Percentiles rank a stretch among this genome's conserved stretches.
Conservation (phyloP, 2,113 vertebrate species). For the Perccottus glenii region DNA sequence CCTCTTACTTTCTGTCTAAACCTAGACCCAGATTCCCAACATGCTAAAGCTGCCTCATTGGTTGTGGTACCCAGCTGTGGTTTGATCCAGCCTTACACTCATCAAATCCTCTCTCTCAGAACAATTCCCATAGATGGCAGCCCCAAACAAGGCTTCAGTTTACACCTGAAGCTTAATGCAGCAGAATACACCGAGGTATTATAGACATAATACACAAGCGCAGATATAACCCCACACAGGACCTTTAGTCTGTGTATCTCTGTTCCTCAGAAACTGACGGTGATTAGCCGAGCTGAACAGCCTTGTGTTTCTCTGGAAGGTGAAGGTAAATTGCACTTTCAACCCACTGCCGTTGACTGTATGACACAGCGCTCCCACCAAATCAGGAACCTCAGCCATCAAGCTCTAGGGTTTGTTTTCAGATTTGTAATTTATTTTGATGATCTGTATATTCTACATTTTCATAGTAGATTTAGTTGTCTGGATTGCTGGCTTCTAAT, state of each 20-base stretch:
- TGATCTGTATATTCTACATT: background rate
- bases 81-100: conserved; percentile 78
- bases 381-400: conserved; percentile 83
- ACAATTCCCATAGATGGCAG: conserved; percentile 75
- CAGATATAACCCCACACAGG: background rate
- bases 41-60: conserved; percentile 49
- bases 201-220: background rate
- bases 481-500: conserved; percentile 8
- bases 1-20: conserved; percentile 82
- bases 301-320: conserved; percentile 81
- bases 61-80: conserved; percentile 82
- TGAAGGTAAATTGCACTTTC: conserved; percentile 83
- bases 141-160: conserved; percentile 66
- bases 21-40: conserved; percentile 54
- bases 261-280: conserved; percentile 79
- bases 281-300: conserved; percentile 80
- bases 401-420: conserved; percentile 75
- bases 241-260: background rate
- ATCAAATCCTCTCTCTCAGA: conserved; percentile 86
- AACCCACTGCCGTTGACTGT: conserved; percentile 83
- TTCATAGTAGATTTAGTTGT: conserved; percentile 7
- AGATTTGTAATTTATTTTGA: background rate
- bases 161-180: conserved; percentile 87
- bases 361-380: conserved; percentile 72
- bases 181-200: conserved; percentile 82